Evolutionary conservation across 1,140 invertebrate genomes (phyloP).

Genomic region (Pollicipes pollicipes): DNA sequence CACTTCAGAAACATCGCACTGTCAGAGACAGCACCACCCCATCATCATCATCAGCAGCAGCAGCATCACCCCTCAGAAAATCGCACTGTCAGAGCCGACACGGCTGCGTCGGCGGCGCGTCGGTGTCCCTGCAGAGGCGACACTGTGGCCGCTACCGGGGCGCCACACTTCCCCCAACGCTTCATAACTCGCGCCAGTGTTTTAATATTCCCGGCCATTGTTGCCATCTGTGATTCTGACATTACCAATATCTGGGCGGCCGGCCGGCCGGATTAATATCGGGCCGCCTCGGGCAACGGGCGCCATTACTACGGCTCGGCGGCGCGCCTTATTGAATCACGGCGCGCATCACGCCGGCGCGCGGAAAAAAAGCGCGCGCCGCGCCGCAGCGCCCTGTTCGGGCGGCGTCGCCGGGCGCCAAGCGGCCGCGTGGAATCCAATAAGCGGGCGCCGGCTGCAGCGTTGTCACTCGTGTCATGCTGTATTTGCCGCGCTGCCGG

Average conservation of each 20-base stretch:
- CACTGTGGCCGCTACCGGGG: neutral
- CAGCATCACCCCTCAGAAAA: too few relatives aligned
- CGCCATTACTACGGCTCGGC: neutral
- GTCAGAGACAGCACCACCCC: too few relatives aligned
- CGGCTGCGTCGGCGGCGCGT: too few relatives aligned
- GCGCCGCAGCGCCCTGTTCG: neutral
- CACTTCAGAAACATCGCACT: too few relatives aligned
- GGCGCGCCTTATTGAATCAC: neutral
- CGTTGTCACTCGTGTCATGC: neutral
- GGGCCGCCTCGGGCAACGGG: too few relatives aligned
- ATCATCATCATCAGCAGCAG: too few relatives aligned
- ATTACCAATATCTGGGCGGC: neutral
- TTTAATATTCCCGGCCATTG: neutral
- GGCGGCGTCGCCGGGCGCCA: too few relatives aligned
- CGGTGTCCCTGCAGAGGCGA: too few relatives aligned
- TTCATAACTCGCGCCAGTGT: neutral
- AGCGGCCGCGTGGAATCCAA: neutral
- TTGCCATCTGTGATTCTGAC: neutral
- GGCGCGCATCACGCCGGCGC: too few relatives aligned
- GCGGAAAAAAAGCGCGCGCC: neutral
- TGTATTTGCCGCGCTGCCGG: neutral
- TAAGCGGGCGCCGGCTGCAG: neutral
- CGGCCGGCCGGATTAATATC: neutral
- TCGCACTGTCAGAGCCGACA: neutral
- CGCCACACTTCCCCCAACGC: too few relatives aligned